Evolutionary conservation across 2,888 invertebrate genomes (phyloP), one percentile per base, ranked within the genome.

Genomic region (Epistrophella euchroma): DNA sequence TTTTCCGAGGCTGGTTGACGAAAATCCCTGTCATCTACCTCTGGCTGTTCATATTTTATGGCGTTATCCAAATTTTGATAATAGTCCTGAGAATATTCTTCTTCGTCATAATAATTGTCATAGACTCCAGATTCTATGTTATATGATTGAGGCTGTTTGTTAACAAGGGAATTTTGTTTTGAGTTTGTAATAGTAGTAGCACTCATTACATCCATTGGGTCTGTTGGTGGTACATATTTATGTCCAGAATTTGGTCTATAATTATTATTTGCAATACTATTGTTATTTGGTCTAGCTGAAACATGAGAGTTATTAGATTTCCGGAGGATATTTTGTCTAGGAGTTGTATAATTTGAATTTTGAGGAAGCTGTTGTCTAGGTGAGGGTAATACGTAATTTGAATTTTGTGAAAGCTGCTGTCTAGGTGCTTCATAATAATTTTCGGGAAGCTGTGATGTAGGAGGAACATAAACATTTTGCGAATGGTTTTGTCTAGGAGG

Each of bases 181-280:
- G 52, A 74, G n/a, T 13, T 6, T 19, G 55, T 56, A 3, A 6
- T 55, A 6, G 74, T 66, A 25, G 10, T 40, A 3, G n/a, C 66
- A 47, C 56, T 75, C 19, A 6, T 17, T n/a, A n/a, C 28, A 43
- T 75, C 75, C 75, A 75, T 66, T 0, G 75, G 56, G 47, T 66
- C 75, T 10, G 32, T 5, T 4, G 37, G 37, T 40, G 40, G 22
- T 17, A 40, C 3, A 40, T 22, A 60, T 60, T 13, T 60, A 40
- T 25, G n/a, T 40, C 37, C 37, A 6, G 9, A 4, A 25, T 37
- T 7, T 1, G 9, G 15, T 28, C 2, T 13, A 28, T 55, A n/a
- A n/a, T 10, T 55, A 55, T 28, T 55, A 28, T 4, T 52, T 52
- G 22, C 3, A 52, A 15, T 10, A 10, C 10, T 43, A 6, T 47